These are phyloP conservation scores for Pheucticus melanocephalus DNA, from an alignment of 2,113 vertebrate genomes.

Conservation along the genomic window DNA sequence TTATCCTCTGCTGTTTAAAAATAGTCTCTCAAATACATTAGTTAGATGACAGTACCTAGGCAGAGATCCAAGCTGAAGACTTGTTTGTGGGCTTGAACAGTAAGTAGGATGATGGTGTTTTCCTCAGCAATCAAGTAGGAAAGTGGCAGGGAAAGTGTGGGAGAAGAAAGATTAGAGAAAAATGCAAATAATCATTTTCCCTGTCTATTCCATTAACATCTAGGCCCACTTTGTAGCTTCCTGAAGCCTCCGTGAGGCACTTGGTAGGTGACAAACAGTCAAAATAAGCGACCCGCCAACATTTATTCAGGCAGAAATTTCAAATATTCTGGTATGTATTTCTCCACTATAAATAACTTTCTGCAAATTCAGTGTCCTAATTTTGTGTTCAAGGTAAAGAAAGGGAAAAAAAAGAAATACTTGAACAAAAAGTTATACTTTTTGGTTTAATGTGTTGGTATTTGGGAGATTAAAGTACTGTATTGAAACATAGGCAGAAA, in stretches of 20 bases:
- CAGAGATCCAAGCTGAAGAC: slow-evolving; percentile 18
- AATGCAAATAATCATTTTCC: slow-evolving; percentile 52
- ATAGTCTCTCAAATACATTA: slow-evolving; percentile 28
- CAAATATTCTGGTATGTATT: slow-evolving; percentile 36
- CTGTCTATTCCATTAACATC: slow-evolving; percentile 57
- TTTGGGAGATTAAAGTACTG: not conserved
- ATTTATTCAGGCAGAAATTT: slow-evolving; percentile 29
- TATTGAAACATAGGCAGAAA: not conserved
- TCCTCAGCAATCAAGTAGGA: slow-evolving; percentile 34
- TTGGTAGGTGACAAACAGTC: slow-evolving; percentile 37
- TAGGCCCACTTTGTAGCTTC: slow-evolving; percentile 46
- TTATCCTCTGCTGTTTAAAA: slow-evolving; percentile 31
- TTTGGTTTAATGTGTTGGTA: not conserved
- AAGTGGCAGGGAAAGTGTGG: not conserved
- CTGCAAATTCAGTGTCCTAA: slow-evolving; percentile 53
- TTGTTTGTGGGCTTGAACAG: slow-evolving; percentile 50
- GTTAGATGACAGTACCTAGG: slow-evolving; percentile 23
- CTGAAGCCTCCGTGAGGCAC: slow-evolving; percentile 11
- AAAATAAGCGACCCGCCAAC: not conserved
- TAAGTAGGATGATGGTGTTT: slow-evolving; percentile 61
- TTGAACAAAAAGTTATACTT: not conserved
- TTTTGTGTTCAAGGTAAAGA: slow-evolving; percentile 25
- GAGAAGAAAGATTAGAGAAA: slow-evolving; percentile 62
- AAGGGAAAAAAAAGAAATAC: not conserved
- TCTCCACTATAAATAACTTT: slow-evolving; percentile 58